Base-by-base conservation (phyloP, 2,113 vertebrate genomes). In the Clarias batrachus region DNA sequence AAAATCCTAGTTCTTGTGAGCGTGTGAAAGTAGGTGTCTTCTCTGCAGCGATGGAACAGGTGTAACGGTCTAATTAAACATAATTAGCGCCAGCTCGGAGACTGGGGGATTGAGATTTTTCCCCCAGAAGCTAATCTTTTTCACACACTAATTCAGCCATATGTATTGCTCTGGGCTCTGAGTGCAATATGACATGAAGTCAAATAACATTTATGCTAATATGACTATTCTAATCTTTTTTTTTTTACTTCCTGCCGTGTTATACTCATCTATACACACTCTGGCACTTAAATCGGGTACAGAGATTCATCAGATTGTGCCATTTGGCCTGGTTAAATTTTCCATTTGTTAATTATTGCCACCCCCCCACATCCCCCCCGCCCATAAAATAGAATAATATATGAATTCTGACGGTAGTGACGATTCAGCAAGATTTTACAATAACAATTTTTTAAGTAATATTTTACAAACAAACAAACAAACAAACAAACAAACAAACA, bases 61-160 rank as follows among this genome's bases (percentile, higher is more conserved):
- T 86, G 74, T 80, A 89, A 89, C 82, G 62, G 87, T 78, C 27
- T 89, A 81, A 91, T 93, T 92, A 93, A 80, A 83, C 89, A 88
- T 92, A 91, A 92, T 93, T 92, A 90, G 85, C 82, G 82, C 68
- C 91, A 66, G 76, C 91, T 91, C 19, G 56, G 85, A 76, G 74
- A 54, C 74, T 52, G 79, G 3, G n/a, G 1, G 25, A n/a, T 27
- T 13, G 25, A 56, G 13, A 8, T 56, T 77, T 56, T 85, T 74
- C 60, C 70, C 65, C 78, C 17, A 5, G 81, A 87, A 87, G 62
- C 16, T 59, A 23, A 54, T 77, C 48, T 54, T n/a, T 82, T 79
- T 57, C 83, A 89, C 79, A 60, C 68, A 52, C 63, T 57, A 70
- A 81, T 70, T n/a, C 2, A 87, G 77, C 74, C 81, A 82, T 90